A percentile compares a stretch with the other conserved stretches of the same genome.
Evolutionary conservation across 2,113 vertebrate genomes (phyloP).

Genomic region (Hystrix brachyura): DNA sequence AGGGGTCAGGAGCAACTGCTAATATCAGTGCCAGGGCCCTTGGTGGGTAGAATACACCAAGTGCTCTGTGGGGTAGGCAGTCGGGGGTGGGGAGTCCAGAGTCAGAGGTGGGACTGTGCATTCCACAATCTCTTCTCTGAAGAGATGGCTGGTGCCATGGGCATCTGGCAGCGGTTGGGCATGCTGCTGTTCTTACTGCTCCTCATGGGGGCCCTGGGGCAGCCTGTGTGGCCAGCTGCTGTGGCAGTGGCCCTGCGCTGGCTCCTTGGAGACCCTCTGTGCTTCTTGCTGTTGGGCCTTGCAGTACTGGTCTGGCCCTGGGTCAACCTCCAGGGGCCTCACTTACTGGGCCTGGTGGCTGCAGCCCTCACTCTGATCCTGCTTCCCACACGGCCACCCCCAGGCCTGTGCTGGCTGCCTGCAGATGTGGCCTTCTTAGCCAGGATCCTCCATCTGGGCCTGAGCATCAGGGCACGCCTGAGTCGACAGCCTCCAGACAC

Average conservation of each 20-base stretch:
- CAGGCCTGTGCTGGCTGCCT: slow-evolving; percentile 62
- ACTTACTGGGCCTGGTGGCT: not conserved
- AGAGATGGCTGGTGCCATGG: slow-evolving; percentile 20
- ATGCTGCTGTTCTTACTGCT: not conserved
- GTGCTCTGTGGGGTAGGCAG: not conserved
- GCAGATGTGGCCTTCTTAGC: not conserved
- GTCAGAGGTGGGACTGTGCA: not conserved
- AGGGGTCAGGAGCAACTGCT: rapidly evolving
- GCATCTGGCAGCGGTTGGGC: not conserved
- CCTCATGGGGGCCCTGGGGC: not conserved
- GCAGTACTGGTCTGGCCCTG: not conserved
- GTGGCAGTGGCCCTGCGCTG: slow-evolving; percentile 52
- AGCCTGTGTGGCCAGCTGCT: not conserved
- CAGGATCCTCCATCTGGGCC: not conserved
- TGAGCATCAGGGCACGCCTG: rapidly evolving
- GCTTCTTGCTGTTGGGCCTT: not conserved
- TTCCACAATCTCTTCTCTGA: not conserved
- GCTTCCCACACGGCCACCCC: not conserved
- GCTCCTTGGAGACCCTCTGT: slow-evolving; percentile 29
- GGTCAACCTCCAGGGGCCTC: slow-evolving; percentile 44
- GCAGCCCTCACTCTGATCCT: not conserved
- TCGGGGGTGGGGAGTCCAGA: rapidly evolving
- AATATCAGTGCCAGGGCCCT: too few species aligned
- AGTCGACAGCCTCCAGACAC: not conserved
- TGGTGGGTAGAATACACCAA: not conserved